These are phyloP conservation scores for Mylabris sibirica DNA, from an alignment of 2,888 invertebrate species.

Conservation along the genomic window DNA sequence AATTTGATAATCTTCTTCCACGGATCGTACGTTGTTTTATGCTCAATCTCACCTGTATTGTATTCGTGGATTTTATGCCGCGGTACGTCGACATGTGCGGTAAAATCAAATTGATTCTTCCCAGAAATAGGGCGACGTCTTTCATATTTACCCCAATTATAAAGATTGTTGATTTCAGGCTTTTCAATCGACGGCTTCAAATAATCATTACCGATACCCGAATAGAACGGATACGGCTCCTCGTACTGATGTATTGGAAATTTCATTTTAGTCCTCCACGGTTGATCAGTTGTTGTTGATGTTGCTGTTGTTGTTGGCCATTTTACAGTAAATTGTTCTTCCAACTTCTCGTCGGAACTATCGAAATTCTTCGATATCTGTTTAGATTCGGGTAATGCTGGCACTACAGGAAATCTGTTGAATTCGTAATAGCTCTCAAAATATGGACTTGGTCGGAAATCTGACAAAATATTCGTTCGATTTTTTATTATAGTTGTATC, in stretches of 20 bases:
- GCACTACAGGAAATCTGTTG: conserved; percentile 58
- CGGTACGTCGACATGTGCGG: conserved; percentile 20
- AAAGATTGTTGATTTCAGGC: conserved; percentile 5
- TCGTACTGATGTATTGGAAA: conserved; percentile 45
- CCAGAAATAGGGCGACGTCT: background rate
- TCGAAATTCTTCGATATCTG: conserved; percentile 34
- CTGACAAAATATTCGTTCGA: conserved; percentile 21
- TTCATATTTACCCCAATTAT: conserved; percentile 24
- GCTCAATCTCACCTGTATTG: conserved; percentile 13
- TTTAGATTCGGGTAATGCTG: conserved; percentile 54
- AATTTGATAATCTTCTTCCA: conserved; percentile 72
- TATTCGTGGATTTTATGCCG: conserved; percentile 24
- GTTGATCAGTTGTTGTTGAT: conserved; percentile 32
- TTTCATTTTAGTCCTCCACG: conserved; percentile 55
- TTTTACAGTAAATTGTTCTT: conserved; percentile 18
- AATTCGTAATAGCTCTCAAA: conserved; percentile 63
- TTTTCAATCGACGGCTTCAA: conserved; percentile 12
- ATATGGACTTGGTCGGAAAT: conserved; percentile 65
- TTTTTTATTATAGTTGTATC: conserved; percentile 15
- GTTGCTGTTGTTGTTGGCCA: conserved; percentile 26
- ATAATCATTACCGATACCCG: conserved; percentile 11
- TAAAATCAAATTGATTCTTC: conserved; percentile 27
- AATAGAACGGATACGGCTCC: conserved; percentile 49
- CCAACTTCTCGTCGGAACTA: conserved; percentile 24
- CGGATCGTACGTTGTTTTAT: conserved; percentile 55